A percentile compares a stretch with the other conserved stretches of the same genome.
These are phyloP conservation scores for Forbesichthys papilliferus DNA, from an alignment of 2,113 vertebrate species.

Conservation along the genomic window DNA sequence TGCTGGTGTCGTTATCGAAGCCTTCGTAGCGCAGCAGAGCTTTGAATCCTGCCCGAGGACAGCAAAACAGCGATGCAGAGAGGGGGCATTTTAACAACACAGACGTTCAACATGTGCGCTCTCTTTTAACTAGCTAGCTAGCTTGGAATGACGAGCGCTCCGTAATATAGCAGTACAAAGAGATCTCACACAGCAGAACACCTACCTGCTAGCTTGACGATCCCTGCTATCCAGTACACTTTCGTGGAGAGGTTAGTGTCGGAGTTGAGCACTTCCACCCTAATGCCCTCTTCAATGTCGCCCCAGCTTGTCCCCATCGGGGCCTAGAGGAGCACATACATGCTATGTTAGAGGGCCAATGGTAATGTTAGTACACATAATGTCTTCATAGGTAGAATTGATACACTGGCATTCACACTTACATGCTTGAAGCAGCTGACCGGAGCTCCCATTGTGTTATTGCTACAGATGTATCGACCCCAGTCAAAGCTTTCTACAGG, in stretches of 20 bases:
- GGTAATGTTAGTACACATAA: slow-evolving; percentile 80
- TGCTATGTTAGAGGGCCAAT: background rate
- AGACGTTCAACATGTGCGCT: background rate
- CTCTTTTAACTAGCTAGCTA: background rate
- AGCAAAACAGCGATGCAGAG: background rate
- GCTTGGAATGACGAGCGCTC: too few species aligned
- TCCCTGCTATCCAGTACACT: slow-evolving; percentile 97
- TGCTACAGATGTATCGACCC: slow-evolving; percentile 96
- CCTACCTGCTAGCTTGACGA: slow-evolving; percentile 91
- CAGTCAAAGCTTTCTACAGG: slow-evolving; percentile 88
- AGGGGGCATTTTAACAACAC: too few species aligned
- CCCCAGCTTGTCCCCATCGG: slow-evolving; percentile 94
- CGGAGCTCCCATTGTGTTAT: slow-evolving; percentile 91
- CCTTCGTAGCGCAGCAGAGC: slow-evolving; percentile 95
- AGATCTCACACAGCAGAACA: background rate
- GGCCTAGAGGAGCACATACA: slow-evolving; percentile 74
- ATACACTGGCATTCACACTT: slow-evolving; percentile 61
- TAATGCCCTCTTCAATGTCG: slow-evolving; percentile 88
- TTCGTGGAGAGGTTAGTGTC: slow-evolving; percentile 90
- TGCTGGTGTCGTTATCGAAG: slow-evolving; percentile 92
- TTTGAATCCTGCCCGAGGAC: slow-evolving; percentile 85
- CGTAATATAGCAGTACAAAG: too few species aligned
- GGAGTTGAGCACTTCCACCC: slow-evolving; percentile 92
- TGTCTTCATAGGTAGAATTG: background rate
- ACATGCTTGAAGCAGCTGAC: slow-evolving; percentile 97